phyloP scores from a whole-genome alignment of 2,888 invertebrate species.

The Hanleya hanleyi region DNA sequence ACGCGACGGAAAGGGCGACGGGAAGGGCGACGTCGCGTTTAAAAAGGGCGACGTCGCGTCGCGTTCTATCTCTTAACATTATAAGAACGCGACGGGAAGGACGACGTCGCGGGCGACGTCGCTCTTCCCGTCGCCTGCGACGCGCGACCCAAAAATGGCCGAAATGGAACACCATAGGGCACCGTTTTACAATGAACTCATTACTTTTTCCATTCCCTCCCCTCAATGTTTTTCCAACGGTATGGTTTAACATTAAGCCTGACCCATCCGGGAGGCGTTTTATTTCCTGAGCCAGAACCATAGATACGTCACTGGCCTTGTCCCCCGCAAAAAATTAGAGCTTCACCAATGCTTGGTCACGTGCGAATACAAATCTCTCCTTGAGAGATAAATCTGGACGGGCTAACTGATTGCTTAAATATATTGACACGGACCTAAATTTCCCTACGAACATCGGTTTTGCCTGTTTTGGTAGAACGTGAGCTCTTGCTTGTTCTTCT shows the following conservation, averaged over 20 bases:
- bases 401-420: neutral
- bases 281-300: constrained; percentile 3
- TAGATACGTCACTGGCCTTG: neutral
- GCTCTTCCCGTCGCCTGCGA: no score
- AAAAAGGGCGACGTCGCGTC: no score
- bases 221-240: constrained; percentile 9
- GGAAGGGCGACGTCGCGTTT: no score
- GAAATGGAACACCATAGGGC: no score
- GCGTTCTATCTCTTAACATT: no score
- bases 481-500: neutral
- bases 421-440: neutral
- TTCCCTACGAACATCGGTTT: constrained; percentile 1
- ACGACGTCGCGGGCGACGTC: no score
- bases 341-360: constrained; percentile 10
- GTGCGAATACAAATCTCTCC: neutral
- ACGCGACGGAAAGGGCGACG: no score
- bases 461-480: constrained; percentile 1
- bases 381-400: neutral
- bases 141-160: no score
- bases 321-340: constrained; percentile 9
- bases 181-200: neutral
- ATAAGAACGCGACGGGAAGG: no score
- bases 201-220: neutral
- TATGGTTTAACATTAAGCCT: constrained; percentile 9
- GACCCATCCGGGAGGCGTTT: neutral